Evolutionary conservation across 1,140 invertebrate genomes (phyloP).

Genomic region (Thalassaphorura encarpata): DNA sequence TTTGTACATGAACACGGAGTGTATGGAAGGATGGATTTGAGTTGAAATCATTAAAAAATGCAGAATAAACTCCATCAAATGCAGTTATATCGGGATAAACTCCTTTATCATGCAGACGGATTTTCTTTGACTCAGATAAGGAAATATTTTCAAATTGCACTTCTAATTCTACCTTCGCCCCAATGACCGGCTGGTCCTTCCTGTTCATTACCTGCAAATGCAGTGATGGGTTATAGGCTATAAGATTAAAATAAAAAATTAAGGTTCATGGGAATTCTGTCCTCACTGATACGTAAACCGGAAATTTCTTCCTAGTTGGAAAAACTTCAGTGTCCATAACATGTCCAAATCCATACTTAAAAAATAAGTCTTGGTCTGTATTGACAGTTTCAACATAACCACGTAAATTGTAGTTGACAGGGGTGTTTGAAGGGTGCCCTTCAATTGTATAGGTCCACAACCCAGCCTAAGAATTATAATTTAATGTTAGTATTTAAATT

Average conservation of each 20-base stretch:
- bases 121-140: no score
- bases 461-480: background rate
- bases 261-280: background rate
- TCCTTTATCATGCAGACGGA: constrained; percentile 11
- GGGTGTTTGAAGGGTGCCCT: background rate
- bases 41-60: constrained; percentile 9
- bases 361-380: background rate
- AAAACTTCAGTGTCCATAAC: background rate
- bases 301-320: background rate
- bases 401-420: background rate
- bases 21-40: constrained; percentile 2
- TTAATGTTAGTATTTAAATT: background rate
- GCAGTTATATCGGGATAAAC: constrained; percentile 12
- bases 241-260: background rate
- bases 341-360: background rate
- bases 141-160: no score
- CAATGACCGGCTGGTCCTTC: constrained; percentile 8
- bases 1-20: constrained; percentile 5
- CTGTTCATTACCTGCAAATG: background rate
- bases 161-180: constrained; percentile 6
- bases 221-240: no score
- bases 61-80: constrained; percentile 21
- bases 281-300: background rate
- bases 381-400: background rate
- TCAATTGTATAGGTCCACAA: background rate